Evolutionary conservation across 2,888 invertebrate genomes (phyloP).

Genomic region (Luffia ferchaultella): DNA sequence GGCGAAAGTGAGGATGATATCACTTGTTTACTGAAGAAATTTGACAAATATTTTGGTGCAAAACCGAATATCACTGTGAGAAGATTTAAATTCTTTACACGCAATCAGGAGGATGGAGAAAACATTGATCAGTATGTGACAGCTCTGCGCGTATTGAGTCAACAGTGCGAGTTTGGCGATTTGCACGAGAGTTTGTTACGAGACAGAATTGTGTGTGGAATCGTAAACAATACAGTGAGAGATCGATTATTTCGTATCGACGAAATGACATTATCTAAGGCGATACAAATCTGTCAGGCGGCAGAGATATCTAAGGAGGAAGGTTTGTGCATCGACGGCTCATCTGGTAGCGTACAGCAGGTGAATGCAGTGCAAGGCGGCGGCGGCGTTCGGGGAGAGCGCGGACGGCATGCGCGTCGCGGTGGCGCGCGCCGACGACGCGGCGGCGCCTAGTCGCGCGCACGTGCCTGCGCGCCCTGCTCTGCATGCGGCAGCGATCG

Average conservation of each 20-base stretch:
- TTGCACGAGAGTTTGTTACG: slow-evolving; percentile 12
- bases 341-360: too few species aligned
- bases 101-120: slow-evolving; percentile 4
- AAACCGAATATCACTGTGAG: slow-evolving; percentile 2
- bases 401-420: too few species aligned
- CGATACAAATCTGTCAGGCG: slow-evolving; percentile 12
- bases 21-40: too few species aligned
- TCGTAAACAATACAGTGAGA: slow-evolving; percentile 1
- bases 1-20: too few species aligned
- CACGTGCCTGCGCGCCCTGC: too few species aligned
- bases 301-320: slow-evolving; percentile 12
- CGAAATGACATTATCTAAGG: slow-evolving; percentile 10
- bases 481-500: too few species aligned
- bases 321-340: too few species aligned
- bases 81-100: slow-evolving; percentile 7
- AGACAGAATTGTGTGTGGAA: slow-evolving; percentile 14
- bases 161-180: slow-evolving; percentile 11
- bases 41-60: slow-evolving; percentile 5
- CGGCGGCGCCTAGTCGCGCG: too few species aligned
- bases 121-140: slow-evolving; percentile 8
- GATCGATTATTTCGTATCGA: slow-evolving; percentile 12
- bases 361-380: too few species aligned
- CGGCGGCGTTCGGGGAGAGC: too few species aligned
- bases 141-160: slow-evolving; percentile 8
- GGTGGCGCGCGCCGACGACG: too few species aligned